These are phyloP conservation scores for Alsophila aescularia DNA, from an alignment of 2,888 invertebrate species.

Conservation along the genomic window DNA sequence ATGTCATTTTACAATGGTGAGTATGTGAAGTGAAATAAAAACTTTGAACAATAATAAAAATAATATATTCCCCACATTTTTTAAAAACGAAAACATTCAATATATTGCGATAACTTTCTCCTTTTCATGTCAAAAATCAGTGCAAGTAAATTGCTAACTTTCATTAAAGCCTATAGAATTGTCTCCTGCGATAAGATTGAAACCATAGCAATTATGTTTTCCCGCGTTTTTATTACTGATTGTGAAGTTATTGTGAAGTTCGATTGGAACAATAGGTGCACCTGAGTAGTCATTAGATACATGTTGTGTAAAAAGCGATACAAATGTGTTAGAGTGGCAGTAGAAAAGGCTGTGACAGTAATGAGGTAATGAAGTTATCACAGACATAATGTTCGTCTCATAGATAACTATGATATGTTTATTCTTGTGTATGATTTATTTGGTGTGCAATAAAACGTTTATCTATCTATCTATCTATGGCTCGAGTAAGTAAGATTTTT, in stretches of 20 bases:
- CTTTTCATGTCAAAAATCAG: conserved; percentile 55
- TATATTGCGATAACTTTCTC: conserved; percentile 43
- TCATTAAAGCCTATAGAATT: conserved; percentile 63
- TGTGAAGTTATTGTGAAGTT: conserved; percentile 43
- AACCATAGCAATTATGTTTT: conserved; percentile 59
- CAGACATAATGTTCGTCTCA: background rate
- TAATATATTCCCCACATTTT: too few species aligned
- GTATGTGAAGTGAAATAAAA: conserved; percentile 43
- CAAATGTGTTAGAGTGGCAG: conserved; percentile 20
- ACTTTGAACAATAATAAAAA: too few species aligned
- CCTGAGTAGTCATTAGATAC: conserved; percentile 34
- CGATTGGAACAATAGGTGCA: conserved; percentile 52
- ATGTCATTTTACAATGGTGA: conserved; percentile 61
- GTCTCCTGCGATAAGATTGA: conserved; percentile 52
- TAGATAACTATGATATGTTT: background rate
- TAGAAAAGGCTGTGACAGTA: conserved; percentile 13
- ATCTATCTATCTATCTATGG: too few species aligned
- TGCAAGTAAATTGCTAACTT: conserved; percentile 66
- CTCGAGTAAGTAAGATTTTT: too few species aligned
- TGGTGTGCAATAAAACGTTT: too few species aligned
- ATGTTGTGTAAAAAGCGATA: conserved; percentile 28
- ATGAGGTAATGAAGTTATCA: conserved; percentile 14
- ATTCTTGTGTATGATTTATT: too few species aligned
- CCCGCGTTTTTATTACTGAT: conserved; percentile 61
- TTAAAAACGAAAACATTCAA: too few species aligned